phyloP scores from a whole-genome alignment of 2,113 vertebrate species.

The Percina caprodes region DNA sequence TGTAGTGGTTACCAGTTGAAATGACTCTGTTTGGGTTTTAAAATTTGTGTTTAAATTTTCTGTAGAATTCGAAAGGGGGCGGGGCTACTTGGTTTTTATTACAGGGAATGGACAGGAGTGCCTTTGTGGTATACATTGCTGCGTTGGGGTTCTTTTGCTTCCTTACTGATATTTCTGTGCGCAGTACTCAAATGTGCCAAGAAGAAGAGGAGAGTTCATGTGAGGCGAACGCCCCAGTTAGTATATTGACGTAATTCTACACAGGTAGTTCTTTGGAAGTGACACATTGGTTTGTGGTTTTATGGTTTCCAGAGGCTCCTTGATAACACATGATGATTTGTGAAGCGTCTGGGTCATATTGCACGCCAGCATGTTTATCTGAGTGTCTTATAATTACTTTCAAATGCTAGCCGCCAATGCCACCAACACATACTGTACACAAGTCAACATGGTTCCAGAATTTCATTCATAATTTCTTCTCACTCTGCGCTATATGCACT shows the following conservation, averaged over 20 bases:
- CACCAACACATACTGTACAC: background rate
- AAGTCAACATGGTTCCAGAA: no score
- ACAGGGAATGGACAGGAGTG: slow-evolving; percentile 47
- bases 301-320: background rate
- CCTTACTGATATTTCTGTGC: slow-evolving; percentile 58
- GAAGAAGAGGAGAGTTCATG: background rate
- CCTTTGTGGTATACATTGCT: slow-evolving; percentile 72
- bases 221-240: background rate
- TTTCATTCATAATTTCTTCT: no score
- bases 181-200: slow-evolving; percentile 19
- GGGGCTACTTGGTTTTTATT: no score
- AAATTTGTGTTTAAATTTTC: no score
- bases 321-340: background rate
- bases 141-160: slow-evolving; percentile 63
- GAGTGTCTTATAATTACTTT: background rate
- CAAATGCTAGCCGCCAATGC: background rate
- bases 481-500: no score
- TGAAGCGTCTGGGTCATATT: background rate
- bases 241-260: slow-evolving; percentile 3
- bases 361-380: background rate
- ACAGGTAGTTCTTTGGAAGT: slow-evolving; percentile 15
- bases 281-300: background rate
- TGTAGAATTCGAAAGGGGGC: no score
- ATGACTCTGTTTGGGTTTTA: no score
- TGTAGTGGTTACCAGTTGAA: no score